These are phyloP conservation scores for Scaptomyza graminum DNA, from an alignment of 1,140 invertebrate species.

Conservation along the genomic window DNA sequence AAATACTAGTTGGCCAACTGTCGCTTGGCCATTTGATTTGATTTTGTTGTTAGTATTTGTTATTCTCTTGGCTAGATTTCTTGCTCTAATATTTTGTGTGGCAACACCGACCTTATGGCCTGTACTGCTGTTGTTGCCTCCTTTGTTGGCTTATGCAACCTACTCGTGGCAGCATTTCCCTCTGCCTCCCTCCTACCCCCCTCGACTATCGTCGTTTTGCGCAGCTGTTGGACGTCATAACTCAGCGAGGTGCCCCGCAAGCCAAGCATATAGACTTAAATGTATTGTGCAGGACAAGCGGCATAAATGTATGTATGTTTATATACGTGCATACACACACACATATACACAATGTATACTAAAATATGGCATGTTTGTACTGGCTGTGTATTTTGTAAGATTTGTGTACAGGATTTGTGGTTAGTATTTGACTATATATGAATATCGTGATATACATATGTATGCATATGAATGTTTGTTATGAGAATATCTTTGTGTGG, in stretches of 20 bases:
- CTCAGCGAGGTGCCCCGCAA: slow-evolving; percentile 54
- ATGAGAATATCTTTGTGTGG: slow-evolving; percentile 20
- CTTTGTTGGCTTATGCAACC: slow-evolving; percentile 56
- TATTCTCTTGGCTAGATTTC: slow-evolving; percentile 3
- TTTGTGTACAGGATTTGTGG: slow-evolving; percentile 62
- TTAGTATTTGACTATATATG: slow-evolving; percentile 56
- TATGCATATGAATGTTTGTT: slow-evolving; percentile 16
- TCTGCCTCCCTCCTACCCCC: not conserved
- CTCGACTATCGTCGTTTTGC: slow-evolving; percentile 64
- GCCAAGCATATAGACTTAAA: slow-evolving; percentile 40
- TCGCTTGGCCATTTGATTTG: slow-evolving; percentile 60
- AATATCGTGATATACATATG: slow-evolving; percentile 36
- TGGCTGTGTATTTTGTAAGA: slow-evolving; percentile 22
- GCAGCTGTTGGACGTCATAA: slow-evolving; percentile 76
- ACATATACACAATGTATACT: slow-evolving; percentile 2
- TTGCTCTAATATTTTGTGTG: slow-evolving; percentile 32
- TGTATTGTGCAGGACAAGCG: slow-evolving; percentile 2
- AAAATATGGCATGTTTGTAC: not conserved
- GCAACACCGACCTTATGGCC: slow-evolving; percentile 23
- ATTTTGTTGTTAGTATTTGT: slow-evolving; percentile 36
- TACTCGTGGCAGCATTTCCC: slow-evolving; percentile 41
- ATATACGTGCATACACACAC: not conserved
- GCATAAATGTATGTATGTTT: slow-evolving; percentile 26
- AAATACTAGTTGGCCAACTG: slow-evolving; percentile 52
- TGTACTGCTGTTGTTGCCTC: slow-evolving; percentile 12